Base-by-base conservation (phyloP, 2,797 vertebrate species). In the Cichlasoma orientale region DNA sequence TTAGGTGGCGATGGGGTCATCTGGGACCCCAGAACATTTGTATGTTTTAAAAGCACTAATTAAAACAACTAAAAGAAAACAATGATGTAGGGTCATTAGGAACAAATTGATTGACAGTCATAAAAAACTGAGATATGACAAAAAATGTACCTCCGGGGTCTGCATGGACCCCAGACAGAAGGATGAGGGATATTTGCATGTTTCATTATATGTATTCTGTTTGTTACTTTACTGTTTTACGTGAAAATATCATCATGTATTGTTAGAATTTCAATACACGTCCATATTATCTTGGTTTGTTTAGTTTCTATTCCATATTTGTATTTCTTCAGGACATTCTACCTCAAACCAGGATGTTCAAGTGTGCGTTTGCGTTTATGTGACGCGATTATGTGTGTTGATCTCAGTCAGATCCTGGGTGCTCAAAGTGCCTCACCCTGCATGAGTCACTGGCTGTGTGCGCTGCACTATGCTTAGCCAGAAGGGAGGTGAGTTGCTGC, bases 391-490 rank as follows among this genome's bases (percentile, higher is more conserved):
- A 58, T 75, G 57, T 41, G 57, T 41, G 75, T 56, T 44, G 8
- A 66, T 82, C 31, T 86, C 68, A n/a, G 81, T 84, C 78, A 88
- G 79, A 90, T 90, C 71, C 80, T 71, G 69, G 66, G 75, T 80
- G 61, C 75, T 89, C 79, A 23, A 38, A 75, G 61, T 84, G 90
- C 85, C 85, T 91, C 86, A 89, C 92, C 92, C 90, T 85, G 85
- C 87, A 88, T 96, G 95, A 95, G 86, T 95, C 95, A 95, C 85
- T 69, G 81, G 68, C 75, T 91, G 84, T 90, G 84, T 86, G 85
- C 53, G 71, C 87, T 78, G 77, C 82, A 63, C 88, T 82, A 72
- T 74, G 90, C 80, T 86, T 79, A 85, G 82, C 84, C 80, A 86
- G 86, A 88, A 82, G 86, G 90, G 91, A 90, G 85, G 86, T 66